A percentile compares a stretch with the other conserved stretches of the same genome.
phyloP scores from a whole-genome alignment of 2,888 invertebrate species.

The Meta bourneti region DNA sequence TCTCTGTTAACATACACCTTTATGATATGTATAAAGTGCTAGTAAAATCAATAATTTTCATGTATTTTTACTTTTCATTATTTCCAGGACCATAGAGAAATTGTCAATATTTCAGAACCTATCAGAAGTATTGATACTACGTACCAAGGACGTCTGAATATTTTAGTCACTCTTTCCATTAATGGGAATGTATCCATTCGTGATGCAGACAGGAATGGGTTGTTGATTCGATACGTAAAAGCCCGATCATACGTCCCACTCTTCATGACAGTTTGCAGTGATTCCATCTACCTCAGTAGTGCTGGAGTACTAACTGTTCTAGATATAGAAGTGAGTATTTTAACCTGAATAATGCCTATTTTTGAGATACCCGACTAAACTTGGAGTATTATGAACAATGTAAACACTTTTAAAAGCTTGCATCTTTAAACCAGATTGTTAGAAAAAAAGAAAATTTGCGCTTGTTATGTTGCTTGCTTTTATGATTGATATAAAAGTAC shows the following conservation, averaged over 20 bases:
- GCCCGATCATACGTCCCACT: not conserved
- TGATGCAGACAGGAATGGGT: constrained; percentile 49
- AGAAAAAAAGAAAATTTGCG: no score
- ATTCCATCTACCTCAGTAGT: constrained; percentile 54
- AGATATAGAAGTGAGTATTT: constrained; percentile 32
- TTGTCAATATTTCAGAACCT: constrained; percentile 17
- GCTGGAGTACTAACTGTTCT: constrained; percentile 13
- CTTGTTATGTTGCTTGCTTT: no score
- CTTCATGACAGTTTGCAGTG: constrained; percentile 40
- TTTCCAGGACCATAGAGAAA: constrained; percentile 49
- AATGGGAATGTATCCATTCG: constrained; percentile 51
- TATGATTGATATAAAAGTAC: no score
- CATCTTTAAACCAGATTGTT: no score
- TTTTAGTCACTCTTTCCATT: constrained; percentile 32
- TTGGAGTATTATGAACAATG: no score
- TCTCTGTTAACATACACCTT: no score
- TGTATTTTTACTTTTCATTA: not conserved
- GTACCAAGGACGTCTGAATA: constrained; percentile 53
- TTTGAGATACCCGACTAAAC: no score
- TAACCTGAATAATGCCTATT: not conserved
- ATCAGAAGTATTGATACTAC: constrained; percentile 33
- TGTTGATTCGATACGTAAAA: constrained; percentile 51
- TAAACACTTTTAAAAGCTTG: no score
- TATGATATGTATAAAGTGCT: no score
- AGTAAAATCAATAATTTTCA: no score